Evolutionary conservation across 2,797 vertebrate species (phyloP).

Genomic region (Sphaeramia orbicularis): DNA sequence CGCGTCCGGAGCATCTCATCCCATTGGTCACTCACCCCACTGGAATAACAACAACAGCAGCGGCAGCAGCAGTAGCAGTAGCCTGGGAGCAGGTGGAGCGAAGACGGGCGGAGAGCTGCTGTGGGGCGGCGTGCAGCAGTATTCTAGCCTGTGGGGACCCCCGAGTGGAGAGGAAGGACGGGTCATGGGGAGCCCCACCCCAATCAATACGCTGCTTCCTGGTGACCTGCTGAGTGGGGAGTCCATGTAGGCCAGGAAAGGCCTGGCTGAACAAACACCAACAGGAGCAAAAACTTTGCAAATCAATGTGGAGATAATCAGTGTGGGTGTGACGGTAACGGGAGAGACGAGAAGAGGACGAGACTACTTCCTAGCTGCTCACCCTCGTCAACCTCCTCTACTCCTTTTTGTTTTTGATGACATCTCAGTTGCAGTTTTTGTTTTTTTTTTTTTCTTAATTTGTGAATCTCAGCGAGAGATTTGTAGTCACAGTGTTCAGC

Average conservation of each 20-base stretch:
- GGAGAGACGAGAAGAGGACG: slow-evolving; percentile 67
- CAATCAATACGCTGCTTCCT: slow-evolving; percentile 96
- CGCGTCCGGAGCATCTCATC: slow-evolving; percentile 90
- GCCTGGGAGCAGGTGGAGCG: slow-evolving; percentile 88
- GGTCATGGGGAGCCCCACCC: slow-evolving; percentile 93
- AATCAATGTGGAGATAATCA: slow-evolving; percentile 88
- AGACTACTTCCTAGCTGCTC: slow-evolving; percentile 76
- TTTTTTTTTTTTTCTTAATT: slow-evolving; percentile 34
- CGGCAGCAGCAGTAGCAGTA: slow-evolving; percentile 85
- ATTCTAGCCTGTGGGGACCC: slow-evolving; percentile 96
- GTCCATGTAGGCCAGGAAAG: slow-evolving; percentile 88
- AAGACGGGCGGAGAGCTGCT: slow-evolving; percentile 94
- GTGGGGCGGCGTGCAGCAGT: slow-evolving; percentile 95
- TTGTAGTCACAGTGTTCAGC: slow-evolving; percentile 77
- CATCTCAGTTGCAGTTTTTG: slow-evolving; percentile 65
- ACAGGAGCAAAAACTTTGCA: slow-evolving; percentile 82
- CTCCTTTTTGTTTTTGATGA: slow-evolving; percentile 59
- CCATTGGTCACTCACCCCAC: slow-evolving; percentile 90
- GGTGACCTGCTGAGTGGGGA: slow-evolving; percentile 97
- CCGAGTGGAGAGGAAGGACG: slow-evolving; percentile 89
- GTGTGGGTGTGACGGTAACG: slow-evolving; percentile 72
- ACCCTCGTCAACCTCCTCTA: slow-evolving; percentile 70
- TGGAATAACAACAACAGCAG: slow-evolving; percentile 88
- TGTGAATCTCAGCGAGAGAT: slow-evolving; percentile 60
- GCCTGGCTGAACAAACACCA: slow-evolving; percentile 49